Evolutionary conservation across 2,113 vertebrate genomes (phyloP), one percentile per base, ranked within the genome.

Genomic region (Cyrtonyx montezumae): DNA sequence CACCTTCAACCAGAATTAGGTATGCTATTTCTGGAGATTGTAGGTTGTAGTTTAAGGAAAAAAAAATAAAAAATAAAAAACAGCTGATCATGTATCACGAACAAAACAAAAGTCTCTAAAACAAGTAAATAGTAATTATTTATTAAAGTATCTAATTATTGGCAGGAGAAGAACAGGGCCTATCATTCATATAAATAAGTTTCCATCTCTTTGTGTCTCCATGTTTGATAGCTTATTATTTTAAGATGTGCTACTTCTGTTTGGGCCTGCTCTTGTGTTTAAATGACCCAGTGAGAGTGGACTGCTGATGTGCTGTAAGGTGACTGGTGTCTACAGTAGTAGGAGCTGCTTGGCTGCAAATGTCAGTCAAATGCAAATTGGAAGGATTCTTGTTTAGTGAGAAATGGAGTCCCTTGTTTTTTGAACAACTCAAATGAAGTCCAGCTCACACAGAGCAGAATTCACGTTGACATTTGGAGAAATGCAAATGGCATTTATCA

Each of bases 1-100:
- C 55, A 77, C 32, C 22, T 76, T 92, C 55, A 94, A n/a, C 42
- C 43, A 79, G 87, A 96, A 93, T 82, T 59, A 70, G 62, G 67
- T 28, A 22, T 7, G 16, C 67, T 85, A 25, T 93, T 95, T 80
- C 36, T 15, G 67, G 81, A 82, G 68, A 63, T 10, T 51, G 42
- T 71, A 71, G 26, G 43, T 36, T 79, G 36, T 76, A 42, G 2
- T 65, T 73, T 53, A 28, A 61, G 46, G 73, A 51, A 48, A 40
- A 8, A 8, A n/a, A 34, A 36, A 40, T 37, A 6, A 17, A 49
- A 15, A 51, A 14, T 28, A 28, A 53, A 51, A 51, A 51, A 26
- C 23, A 40, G 28, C 23, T 40, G 15, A 34, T 6, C 17, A 15
- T 15, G 1, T 25, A 16, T 61, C n/a, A 8, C 8, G 3, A 70